phyloP scores from a whole-genome alignment of 2,113 vertebrate genomes.

The Menidia beryllina region DNA sequence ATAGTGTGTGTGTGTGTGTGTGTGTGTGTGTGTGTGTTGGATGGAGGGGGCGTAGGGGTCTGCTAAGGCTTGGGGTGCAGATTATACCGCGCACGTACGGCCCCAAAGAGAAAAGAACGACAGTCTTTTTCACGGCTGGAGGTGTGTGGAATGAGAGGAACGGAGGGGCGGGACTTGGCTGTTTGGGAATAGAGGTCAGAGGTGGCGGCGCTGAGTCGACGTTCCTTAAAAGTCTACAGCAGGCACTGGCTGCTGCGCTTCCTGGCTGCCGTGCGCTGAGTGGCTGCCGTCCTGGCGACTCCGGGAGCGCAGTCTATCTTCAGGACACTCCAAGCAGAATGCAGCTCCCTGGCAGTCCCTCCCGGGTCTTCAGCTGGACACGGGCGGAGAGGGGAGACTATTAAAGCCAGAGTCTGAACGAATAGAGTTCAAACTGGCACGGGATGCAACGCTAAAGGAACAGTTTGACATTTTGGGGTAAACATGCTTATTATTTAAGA shows the following conservation, averaged over 20 bases:
- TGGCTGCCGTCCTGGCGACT: slow-evolving; percentile 54
- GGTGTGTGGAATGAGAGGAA: slow-evolving; percentile 9
- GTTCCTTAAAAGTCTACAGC: slow-evolving; percentile 66
- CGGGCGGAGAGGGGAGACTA: not conserved
- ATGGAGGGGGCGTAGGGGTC: slow-evolving; percentile 13
- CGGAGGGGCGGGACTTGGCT: slow-evolving; percentile 51
- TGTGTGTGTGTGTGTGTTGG: no score
- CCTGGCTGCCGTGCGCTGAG: slow-evolving; percentile 66
- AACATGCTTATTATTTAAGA: not conserved
- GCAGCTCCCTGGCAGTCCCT: slow-evolving; percentile 67
- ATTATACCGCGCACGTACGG: slow-evolving; percentile 46
- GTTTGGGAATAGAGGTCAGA: slow-evolving; percentile 64
- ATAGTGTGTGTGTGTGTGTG: no score
- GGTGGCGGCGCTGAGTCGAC: slow-evolving; percentile 63
- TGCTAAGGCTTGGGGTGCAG: slow-evolving; percentile 56
- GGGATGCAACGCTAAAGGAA: slow-evolving; percentile 21
- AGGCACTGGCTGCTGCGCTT: slow-evolving; percentile 76
- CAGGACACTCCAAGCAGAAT: slow-evolving; percentile 75
- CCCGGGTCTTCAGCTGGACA: slow-evolving; percentile 84
- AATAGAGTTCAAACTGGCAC: not conserved
- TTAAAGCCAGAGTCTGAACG: not conserved
- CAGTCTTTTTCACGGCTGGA: slow-evolving; percentile 37
- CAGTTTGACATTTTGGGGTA: slow-evolving; percentile 12
- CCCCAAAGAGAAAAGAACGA: slow-evolving; percentile 15
- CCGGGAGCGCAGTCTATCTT: slow-evolving; percentile 60